Evolutionary conservation across 2,888 invertebrate genomes (phyloP).

Genomic region (Parthenolecanium corni): DNA sequence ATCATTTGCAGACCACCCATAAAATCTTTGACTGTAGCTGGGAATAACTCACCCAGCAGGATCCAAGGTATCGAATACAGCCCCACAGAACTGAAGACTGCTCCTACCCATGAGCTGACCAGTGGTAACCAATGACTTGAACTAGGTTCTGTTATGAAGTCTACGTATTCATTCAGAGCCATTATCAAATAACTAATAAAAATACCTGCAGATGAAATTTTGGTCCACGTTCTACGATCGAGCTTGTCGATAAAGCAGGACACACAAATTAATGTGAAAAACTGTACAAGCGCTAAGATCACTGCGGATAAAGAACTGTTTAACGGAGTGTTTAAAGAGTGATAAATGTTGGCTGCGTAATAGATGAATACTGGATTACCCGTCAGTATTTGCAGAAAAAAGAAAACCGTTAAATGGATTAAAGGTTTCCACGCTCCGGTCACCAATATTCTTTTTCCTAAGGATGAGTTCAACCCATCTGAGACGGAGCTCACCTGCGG

Average conservation of each 20-base stretch:
- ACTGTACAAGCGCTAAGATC: conserved; percentile 50
- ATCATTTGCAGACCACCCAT: conserved; percentile 44
- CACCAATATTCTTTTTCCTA: conserved; percentile 36
- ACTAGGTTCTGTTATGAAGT: conserved; percentile 34
- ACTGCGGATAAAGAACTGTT: conserved; percentile 57
- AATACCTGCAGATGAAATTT: conserved; percentile 51
- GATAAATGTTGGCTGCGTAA: conserved; percentile 58
- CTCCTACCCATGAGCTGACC: conserved; percentile 53
- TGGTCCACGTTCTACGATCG: conserved; percentile 51
- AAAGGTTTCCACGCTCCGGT: conserved; percentile 55
- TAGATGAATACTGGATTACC: conserved; percentile 60
- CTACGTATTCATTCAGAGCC: conserved; percentile 34
- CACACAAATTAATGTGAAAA: conserved; percentile 53
- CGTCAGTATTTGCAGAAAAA: conserved; percentile 57
- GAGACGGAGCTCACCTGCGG: too few relatives aligned
- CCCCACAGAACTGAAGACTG: conserved; percentile 61
- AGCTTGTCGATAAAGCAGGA: conserved; percentile 50
- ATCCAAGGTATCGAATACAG: conserved; percentile 41
- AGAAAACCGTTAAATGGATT: conserved; percentile 50
- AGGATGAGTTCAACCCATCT: too few relatives aligned
- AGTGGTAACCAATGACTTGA: conserved; percentile 41
- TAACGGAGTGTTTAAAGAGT: conserved; percentile 51
- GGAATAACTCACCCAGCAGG: conserved; percentile 15
- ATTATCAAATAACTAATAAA: conserved; percentile 46
- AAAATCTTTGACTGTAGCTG: conserved; percentile 3